Evolutionary conservation across 2,113 vertebrate genomes (phyloP).

Genomic region (Neofelis nebulosa): DNA sequence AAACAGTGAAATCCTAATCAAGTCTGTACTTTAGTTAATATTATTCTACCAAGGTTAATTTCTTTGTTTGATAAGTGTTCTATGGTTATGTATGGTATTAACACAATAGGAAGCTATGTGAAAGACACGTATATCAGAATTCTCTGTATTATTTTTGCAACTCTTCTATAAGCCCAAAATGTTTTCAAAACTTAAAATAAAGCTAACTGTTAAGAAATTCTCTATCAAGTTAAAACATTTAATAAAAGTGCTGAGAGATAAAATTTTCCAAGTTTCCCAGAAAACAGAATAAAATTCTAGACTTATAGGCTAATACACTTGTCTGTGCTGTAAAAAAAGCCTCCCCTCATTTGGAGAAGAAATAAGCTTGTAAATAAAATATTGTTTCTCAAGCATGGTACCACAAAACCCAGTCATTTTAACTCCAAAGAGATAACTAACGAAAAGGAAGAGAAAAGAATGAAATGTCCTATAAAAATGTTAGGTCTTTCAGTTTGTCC

Average conservation of each 20-base stretch:
- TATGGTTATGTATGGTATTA: neutral
- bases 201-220: neutral
- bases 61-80: neutral
- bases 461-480: neutral
- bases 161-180: neutral
- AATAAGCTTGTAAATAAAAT: neutral
- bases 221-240: neutral
- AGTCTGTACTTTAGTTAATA: neutral
- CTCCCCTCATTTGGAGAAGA: neutral
- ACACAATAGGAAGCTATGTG: neutral
- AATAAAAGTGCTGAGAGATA: neutral
- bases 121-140: neutral
- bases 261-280: neutral
- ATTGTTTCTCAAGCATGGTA: neutral
- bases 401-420: neutral
- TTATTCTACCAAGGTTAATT: neutral
- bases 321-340: neutral
- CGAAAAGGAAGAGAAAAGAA: neutral
- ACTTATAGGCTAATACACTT: neutral
- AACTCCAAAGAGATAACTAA: neutral
- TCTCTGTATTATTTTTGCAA: neutral
- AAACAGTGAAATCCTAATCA: neutral
- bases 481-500: neutral
- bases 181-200: neutral
- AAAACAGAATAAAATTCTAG: neutral